Evolutionary conservation across 2,888 invertebrate species (phyloP).

Genomic region (Hydrotaea cyrtoneurina): DNA sequence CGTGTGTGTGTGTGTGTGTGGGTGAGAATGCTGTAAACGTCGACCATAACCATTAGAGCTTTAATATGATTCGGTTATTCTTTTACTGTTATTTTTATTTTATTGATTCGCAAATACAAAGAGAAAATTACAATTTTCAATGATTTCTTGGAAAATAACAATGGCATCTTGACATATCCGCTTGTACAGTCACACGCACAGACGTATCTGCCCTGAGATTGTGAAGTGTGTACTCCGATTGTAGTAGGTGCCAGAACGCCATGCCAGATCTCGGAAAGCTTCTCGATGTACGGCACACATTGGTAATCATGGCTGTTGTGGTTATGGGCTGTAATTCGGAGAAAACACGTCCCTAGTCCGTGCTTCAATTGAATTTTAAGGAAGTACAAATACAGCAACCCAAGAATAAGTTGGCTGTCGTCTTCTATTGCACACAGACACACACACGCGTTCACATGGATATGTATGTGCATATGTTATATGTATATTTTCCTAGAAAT

Average conservation of each 20-base stretch:
- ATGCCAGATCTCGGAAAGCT: background rate
- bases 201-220: background rate
- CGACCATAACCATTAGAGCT: background rate
- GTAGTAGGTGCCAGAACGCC: background rate
- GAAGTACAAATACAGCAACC: constrained; percentile 27
- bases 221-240: background rate
- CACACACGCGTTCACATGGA: no score
- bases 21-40: background rate
- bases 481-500: no score
- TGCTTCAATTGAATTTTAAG: constrained; percentile 57
- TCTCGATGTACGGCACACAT: background rate
- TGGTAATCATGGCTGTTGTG: constrained; percentile 24
- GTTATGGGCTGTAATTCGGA: constrained; percentile 48
- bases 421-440: background rate
- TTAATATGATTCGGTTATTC: constrained; percentile 14
- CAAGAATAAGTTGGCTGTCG: constrained; percentile 26
- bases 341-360: constrained; percentile 53
- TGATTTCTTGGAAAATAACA: constrained; percentile 21
- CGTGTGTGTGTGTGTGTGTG: no score
- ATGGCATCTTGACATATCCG: constrained; percentile 38
- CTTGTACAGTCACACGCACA: background rate
- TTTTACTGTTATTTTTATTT: background rate
- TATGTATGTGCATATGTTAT: no score
- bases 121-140: constrained; percentile 29
- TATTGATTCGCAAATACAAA: background rate